A percentile compares a stretch with the other conserved stretches of the same genome.
phyloP scores from a whole-genome alignment of 2,797 vertebrate genomes.

The Sorex maritimensis region DNA sequence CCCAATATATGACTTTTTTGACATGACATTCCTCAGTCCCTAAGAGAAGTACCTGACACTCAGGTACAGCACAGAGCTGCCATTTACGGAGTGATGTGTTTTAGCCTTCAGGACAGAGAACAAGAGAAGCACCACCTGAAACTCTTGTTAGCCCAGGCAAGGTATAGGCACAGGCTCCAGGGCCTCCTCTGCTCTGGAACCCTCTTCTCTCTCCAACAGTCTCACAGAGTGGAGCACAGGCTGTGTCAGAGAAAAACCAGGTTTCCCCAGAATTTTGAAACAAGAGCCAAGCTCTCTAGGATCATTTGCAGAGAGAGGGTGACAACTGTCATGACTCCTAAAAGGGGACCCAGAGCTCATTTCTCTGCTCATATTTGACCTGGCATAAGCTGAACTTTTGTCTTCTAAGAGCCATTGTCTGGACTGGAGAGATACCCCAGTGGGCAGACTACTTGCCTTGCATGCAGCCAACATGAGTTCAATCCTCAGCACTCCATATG shows the following conservation, averaged over 20 bases:
- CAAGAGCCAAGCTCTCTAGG: neutral
- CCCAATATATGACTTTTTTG: neutral
- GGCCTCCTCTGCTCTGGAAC: neutral
- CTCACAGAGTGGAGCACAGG: neutral
- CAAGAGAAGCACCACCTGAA: neutral
- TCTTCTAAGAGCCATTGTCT: neutral
- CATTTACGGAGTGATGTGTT: neutral
- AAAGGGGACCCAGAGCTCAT: neutral
- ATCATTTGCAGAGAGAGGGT: neutral
- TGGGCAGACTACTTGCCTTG: too few relatives aligned
- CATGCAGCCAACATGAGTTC: too few relatives aligned
- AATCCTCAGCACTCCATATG: too few relatives aligned
- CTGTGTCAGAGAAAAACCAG: neutral
- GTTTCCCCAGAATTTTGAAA: rapidly evolving
- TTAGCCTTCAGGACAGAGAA: neutral
- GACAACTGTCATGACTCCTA: rapidly evolving
- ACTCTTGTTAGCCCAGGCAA: neutral
- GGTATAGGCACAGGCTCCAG: rapidly evolving
- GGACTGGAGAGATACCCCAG: too few relatives aligned
- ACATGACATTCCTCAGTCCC: neutral
- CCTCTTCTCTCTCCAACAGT: neutral
- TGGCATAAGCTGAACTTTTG: neutral
- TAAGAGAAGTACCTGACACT: neutral
- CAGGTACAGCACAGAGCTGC: neutral
- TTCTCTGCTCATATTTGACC: too few relatives aligned